phyloP scores from a whole-genome alignment of 2,888 invertebrate genomes.

The Neoaliturus tenellus region DNA sequence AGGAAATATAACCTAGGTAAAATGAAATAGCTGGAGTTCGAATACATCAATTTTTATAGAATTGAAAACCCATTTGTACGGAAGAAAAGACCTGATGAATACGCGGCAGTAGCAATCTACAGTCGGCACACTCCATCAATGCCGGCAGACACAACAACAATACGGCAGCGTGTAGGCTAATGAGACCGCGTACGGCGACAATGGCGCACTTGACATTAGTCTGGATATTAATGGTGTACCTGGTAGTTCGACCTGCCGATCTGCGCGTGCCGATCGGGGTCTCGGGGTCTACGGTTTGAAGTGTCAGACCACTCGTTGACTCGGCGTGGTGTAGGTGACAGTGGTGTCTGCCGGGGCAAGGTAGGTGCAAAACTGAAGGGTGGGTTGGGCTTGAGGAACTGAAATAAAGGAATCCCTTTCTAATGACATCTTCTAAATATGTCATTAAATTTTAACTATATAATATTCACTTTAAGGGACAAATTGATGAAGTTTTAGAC shows the following conservation, averaged over 20 bases:
- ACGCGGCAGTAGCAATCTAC: neutral
- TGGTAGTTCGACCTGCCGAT: neutral
- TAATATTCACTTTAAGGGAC: too few relatives aligned
- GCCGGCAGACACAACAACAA: neutral
- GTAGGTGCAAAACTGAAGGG: too few relatives aligned
- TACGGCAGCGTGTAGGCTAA: neutral
- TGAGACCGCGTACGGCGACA: constrained; percentile 1
- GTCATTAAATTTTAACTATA: too few relatives aligned
- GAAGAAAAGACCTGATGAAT: neutral
- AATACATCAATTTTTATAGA: too few relatives aligned
- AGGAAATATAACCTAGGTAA: too few relatives aligned
- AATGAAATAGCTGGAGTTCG: too few relatives aligned
- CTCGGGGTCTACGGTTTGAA: neutral
- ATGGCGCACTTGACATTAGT: neutral
- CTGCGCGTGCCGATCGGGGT: neutral
- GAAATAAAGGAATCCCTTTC: too few relatives aligned
- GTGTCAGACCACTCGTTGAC: neutral
- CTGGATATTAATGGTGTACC: neutral
- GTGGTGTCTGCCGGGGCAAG: too few relatives aligned
- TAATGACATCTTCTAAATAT: too few relatives aligned
- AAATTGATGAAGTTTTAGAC: too few relatives aligned
- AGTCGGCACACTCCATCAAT: neutral
- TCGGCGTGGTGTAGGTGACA: neutral
- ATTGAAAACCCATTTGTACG: neutral
- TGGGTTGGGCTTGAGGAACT: too few relatives aligned